Percentiles rank a stretch among this genome's conserved stretches.
phyloP scores from a whole-genome alignment of 2,113 vertebrate species.

The Chitala chitala region DNA sequence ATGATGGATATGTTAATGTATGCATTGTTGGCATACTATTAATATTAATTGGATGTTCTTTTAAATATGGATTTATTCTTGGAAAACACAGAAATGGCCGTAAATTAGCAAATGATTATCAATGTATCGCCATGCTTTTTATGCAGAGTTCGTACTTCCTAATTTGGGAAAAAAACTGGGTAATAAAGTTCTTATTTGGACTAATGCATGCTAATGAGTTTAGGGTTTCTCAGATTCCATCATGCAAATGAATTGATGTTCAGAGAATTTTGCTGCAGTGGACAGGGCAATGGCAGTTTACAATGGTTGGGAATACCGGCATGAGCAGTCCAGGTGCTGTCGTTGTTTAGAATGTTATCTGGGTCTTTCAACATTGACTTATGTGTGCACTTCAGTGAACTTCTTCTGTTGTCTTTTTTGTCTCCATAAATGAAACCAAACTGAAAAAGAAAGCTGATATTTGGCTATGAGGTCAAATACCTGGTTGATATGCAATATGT shows the following conservation, averaged over 20 bases:
- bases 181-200: too few species aligned
- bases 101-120: not conserved
- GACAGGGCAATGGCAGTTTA: not conserved
- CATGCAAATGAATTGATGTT: constrained; percentile 13
- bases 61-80: constrained; percentile 5
- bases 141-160: not conserved
- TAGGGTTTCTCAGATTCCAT: not conserved
- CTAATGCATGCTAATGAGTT: constrained; percentile 15
- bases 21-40: not conserved
- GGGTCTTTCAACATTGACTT: too few species aligned
- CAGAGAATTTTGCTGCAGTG: not conserved
- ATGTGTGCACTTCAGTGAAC: too few species aligned
- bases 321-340: not conserved
- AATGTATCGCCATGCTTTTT: not conserved
- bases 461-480: too few species aligned
- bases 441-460: too few species aligned
- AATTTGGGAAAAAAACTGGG: not conserved
- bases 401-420: too few species aligned
- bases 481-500: too few species aligned
- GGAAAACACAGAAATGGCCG: not conserved
- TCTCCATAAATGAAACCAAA: too few species aligned
- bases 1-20: constrained; percentile 6
- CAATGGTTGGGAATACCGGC: not conserved
- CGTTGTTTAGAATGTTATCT: too few species aligned
- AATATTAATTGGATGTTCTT: not conserved